Evolutionary conservation across 2,888 invertebrate species (phyloP).

Genomic region (Melieria crassipennis): DNA sequence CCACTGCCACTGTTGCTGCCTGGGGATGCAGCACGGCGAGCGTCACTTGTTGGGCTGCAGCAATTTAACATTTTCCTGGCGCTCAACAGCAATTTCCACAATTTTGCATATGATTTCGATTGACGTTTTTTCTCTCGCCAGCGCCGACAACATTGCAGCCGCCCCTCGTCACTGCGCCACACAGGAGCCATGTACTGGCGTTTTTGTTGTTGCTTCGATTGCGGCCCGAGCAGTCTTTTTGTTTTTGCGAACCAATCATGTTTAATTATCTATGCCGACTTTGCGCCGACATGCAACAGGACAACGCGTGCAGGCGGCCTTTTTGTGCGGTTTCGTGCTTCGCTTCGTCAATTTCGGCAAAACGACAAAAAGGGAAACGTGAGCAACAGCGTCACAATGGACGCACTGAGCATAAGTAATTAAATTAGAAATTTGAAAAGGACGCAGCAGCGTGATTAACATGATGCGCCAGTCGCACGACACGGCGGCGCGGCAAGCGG

Average conservation of each 20-base stretch:
- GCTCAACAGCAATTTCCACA: not conserved
- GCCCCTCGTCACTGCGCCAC: not conserved
- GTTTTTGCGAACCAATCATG: slow-evolving; percentile 47
- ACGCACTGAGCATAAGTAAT: slow-evolving; percentile 64
- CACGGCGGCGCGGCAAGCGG: not conserved
- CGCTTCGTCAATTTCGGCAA: not conserved
- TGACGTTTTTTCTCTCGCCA: slow-evolving; percentile 12
- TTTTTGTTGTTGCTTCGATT: not conserved
- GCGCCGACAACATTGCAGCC: not conserved
- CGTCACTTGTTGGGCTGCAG: not conserved
- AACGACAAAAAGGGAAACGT: slow-evolving; percentile 19
- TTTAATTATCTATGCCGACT: slow-evolving; percentile 49
- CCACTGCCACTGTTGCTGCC: too few species aligned
- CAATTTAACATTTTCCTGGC: not conserved
- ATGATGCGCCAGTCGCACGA: slow-evolving; percentile 41
- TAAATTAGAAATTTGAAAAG: slow-evolving; percentile 62
- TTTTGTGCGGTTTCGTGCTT: not conserved
- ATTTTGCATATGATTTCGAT: slow-evolving; percentile 23
- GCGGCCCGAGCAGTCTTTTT: not conserved
- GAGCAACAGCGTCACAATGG: slow-evolving; percentile 52
- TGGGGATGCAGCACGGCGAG: too few species aligned
- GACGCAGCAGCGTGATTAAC: slow-evolving; percentile 50
- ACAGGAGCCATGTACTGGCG: not conserved
- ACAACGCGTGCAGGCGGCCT: not conserved
- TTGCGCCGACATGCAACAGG: not conserved